Conservation (phyloP, 2,797 vertebrate species). For the Chromis chromis region DNA sequence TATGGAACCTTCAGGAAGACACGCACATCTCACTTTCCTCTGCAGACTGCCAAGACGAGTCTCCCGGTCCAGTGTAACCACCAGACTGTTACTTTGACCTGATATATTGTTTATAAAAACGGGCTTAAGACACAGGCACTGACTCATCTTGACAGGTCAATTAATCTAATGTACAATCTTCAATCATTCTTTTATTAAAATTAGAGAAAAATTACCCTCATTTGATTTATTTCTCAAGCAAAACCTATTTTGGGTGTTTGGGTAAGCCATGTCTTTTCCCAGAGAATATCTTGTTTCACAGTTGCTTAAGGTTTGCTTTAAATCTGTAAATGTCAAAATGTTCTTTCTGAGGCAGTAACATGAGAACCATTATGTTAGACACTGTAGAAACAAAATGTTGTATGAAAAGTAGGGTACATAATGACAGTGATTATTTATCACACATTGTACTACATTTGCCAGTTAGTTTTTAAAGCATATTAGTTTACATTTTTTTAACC, state of each 20-base stretch:
- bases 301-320: neutral
- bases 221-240: conserved; percentile 22
- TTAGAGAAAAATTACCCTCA: neutral
- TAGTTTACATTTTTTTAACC: neutral
- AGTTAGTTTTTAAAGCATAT: neutral
- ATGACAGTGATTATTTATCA: neutral
- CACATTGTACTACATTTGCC: neutral
- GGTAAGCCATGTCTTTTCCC: neutral
- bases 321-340: conserved; percentile 2
- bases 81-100: conserved; percentile 27
- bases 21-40: conserved; percentile 41
- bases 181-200: neutral
- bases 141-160: conserved; percentile 5
- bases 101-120: conserved; percentile 18
- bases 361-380: neutral
- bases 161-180: conserved; percentile 8
- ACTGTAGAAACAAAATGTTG: conserved; percentile 9
- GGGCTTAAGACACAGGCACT: neutral
- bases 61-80: conserved; percentile 15
- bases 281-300: conserved; percentile 2
- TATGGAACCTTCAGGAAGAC: conserved; percentile 56
- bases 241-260: conserved; percentile 3
- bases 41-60: conserved; percentile 33
- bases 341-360: neutral
- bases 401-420: conserved; percentile 10